Evolutionary conservation across 1,140 invertebrate genomes (phyloP).

Genomic region (Metaphire vulgaris): DNA sequence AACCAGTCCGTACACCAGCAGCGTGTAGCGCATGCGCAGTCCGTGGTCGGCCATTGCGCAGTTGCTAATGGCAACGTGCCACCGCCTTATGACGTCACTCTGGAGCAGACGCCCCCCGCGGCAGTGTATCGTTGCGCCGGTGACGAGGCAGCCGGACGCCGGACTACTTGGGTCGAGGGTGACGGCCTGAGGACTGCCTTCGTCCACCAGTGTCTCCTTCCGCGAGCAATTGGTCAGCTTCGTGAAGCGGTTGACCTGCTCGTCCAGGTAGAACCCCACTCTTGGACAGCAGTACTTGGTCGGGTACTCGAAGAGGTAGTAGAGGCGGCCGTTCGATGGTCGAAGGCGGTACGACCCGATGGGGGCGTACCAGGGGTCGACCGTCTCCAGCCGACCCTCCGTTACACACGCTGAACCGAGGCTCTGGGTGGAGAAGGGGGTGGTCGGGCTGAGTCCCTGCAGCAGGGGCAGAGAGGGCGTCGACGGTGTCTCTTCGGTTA

Average conservation of each 20-base stretch:
- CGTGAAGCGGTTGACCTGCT: background rate
- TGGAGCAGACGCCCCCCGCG: background rate
- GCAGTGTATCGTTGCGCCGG: background rate
- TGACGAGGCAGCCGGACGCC: background rate
- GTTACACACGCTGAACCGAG: background rate
- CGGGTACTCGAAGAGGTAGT: background rate
- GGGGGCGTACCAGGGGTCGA: background rate
- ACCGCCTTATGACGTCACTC: background rate
- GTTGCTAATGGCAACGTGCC: constrained; percentile 1
- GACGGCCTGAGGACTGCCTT: background rate
- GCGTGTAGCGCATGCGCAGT: constrained; percentile 1
- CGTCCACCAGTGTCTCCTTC: background rate
- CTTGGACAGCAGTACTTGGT: background rate
- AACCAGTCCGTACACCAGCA: background rate
- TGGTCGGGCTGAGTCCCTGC: background rate
- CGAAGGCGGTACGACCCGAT: background rate
- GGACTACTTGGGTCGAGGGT: background rate
- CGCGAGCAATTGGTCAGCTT: background rate
- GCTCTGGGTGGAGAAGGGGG: background rate
- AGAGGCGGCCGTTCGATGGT: background rate
- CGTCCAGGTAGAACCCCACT: background rate
- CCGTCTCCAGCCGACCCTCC: background rate
- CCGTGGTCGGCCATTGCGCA: background rate
- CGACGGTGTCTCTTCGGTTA: background rate
- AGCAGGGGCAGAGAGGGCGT: too few relatives aligned